Evolutionary conservation across 2,888 invertebrate species (phyloP), one percentile per base, ranked within the genome.

Genomic region (Pseudococcus longispinus): DNA sequence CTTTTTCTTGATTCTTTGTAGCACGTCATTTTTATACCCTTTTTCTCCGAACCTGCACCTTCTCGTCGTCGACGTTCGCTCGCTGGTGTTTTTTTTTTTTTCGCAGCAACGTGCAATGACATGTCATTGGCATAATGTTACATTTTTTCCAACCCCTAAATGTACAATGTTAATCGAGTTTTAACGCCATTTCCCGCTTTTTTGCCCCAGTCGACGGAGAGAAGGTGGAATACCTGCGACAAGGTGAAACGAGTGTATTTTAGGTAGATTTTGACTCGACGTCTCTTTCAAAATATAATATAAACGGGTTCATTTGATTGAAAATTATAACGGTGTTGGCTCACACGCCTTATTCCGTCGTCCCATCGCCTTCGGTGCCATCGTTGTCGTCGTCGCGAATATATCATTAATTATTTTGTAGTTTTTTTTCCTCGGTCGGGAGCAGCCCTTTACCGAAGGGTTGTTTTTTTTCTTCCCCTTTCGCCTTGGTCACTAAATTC

Each of bases 1-100:
- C 23, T 82, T 83, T 20, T 83, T 83, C 51, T 83, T 51, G 26
- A 44, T 51, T 82, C 83, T 70, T 70, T 70, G 70, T 29, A 83
- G 51, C 83, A 42, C 82, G 44, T 44, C 51, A 46, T 46, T 82
- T 82, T 44, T 20, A 29, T 83, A 83, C 46, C 82, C 44, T 44
- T 29, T 46, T 37, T 44, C 8, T 82, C 44, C 29, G 60, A 20
- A 60, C 60, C 23, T 18, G 9, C n/a, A 70, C 77, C 65, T n/a
- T n/a, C n/a, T n/a, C n/a, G n/a, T n/a, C n/a, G n/a, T n/a, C n/a
- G n/a, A n/a, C n/a, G n/a, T n/a, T n/a, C n/a, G n/a, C n/a, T n/a
- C 55, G 5, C n/a, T 6, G 1, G 26, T 29, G 13, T 29, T 70
- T 70, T 70, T 70, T 70, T 29, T 70, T 70, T 70, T 70, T 70